Conservation (phyloP, 2,113 vertebrate species). For the Brachionichthys hirsutus region DNA sequence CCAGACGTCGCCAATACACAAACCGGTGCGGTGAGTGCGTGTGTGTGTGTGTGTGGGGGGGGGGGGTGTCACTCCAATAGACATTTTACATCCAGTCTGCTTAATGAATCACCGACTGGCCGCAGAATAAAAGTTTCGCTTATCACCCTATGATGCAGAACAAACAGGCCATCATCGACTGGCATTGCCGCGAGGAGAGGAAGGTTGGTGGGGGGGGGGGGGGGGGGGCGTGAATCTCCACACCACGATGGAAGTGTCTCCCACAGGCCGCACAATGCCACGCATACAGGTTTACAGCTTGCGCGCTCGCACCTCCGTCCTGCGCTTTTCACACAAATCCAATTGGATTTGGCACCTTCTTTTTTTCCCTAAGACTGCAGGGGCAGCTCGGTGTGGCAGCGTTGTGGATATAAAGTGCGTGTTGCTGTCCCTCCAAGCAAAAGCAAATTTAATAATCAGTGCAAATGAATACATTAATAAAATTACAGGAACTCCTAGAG, state of each 20-base stretch:
- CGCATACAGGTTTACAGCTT: constrained; percentile 56
- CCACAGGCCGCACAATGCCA: constrained; percentile 48
- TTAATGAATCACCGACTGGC: constrained; percentile 70
- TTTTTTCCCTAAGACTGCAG: too few relatives aligned
- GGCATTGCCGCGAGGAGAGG: constrained; percentile 40
- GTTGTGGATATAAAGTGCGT: too few relatives aligned
- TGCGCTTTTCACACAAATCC: constrained; percentile 36
- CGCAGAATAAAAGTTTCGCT: constrained; percentile 64
- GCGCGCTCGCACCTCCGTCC: constrained; percentile 27
- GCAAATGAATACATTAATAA: too few relatives aligned
- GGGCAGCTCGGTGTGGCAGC: too few relatives aligned
- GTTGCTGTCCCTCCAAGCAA: background rate
- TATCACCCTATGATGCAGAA: constrained; percentile 77
- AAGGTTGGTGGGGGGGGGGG: too few relatives aligned
- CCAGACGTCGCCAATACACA: constrained; percentile 66
- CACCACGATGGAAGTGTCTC: constrained; percentile 63
- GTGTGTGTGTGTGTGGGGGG: background rate
- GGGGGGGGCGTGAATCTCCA: constrained; percentile 53
- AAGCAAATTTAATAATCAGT: too few relatives aligned
- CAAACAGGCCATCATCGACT: constrained; percentile 76
- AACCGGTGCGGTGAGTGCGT: constrained; percentile 2
- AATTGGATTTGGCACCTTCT: constrained; percentile 17
- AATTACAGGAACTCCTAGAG: too few relatives aligned
- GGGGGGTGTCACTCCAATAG: constrained; percentile 49
- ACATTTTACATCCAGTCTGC: constrained; percentile 45